phyloP scores from a whole-genome alignment of 53 echinoderm and acorn worm species.

The Antedon mediterranea region DNA sequence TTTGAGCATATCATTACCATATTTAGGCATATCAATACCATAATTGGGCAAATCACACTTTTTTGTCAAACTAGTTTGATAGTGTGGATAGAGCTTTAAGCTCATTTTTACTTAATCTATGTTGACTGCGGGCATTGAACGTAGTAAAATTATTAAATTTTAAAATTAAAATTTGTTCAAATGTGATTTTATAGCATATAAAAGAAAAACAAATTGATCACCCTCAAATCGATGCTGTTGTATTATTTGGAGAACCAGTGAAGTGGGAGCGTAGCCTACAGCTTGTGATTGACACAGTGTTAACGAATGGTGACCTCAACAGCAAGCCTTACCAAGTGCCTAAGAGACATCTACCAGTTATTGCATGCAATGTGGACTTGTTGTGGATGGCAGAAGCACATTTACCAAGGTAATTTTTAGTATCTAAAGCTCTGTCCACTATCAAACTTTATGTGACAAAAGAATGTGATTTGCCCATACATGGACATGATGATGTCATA shows the following conservation, averaged over 20 bases:
- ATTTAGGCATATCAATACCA: too few relatives aligned
- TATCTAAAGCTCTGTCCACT: too few relatives aligned
- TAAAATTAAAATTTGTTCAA: neutral
- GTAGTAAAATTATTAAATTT: too few relatives aligned
- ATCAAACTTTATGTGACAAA: too few relatives aligned
- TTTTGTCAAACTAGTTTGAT: too few relatives aligned
- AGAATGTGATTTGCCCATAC: too few relatives aligned
- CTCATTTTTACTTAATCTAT: too few relatives aligned
- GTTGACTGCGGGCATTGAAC: too few relatives aligned
- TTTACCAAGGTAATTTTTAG: conserved; percentile 49
- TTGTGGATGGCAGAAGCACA: conserved; percentile 93
- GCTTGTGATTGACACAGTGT: conserved; percentile 64
- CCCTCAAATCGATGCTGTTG: conserved; percentile 69
- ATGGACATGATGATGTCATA: too few relatives aligned
- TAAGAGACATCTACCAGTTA: conserved; percentile 62
- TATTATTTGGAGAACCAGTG: conserved; percentile 84
- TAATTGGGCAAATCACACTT: too few relatives aligned
- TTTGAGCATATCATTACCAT: too few relatives aligned
- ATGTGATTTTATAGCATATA: neutral
- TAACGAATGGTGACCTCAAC: conserved; percentile 62
- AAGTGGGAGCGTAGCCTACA: conserved; percentile 92
- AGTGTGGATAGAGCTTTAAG: too few relatives aligned
- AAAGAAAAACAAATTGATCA: neutral
- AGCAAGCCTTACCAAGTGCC: conserved; percentile 42
- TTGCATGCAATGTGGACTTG: conserved; percentile 90